Evolutionary conservation across 2,113 vertebrate species (phyloP).

Genomic region (Cyprinus carpio): DNA sequence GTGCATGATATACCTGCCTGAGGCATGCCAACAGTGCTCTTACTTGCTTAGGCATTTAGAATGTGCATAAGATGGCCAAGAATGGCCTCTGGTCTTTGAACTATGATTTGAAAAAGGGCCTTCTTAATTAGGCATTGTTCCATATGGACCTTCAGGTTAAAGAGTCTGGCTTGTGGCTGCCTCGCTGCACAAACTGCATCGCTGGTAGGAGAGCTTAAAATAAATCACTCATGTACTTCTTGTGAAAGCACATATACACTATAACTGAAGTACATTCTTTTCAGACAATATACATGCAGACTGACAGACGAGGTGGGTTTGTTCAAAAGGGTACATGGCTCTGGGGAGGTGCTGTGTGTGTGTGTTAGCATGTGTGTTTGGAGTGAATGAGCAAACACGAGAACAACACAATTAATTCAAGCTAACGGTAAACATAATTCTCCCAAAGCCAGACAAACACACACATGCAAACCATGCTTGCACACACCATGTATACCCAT

Average conservation of each 20-base stretch:
- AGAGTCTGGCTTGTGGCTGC: slow-evolving; percentile 1
- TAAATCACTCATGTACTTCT: not conserved
- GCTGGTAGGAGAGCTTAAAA: not conserved
- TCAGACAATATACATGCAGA: not conserved
- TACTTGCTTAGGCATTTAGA: not conserved
- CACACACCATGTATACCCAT: slow-evolving; percentile 25
- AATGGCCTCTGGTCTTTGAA: not conserved
- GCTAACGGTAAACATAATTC: slow-evolving; percentile 20
- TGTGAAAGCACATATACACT: not conserved
- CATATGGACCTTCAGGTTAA: slow-evolving; percentile 22
- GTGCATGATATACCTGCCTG: not conserved
- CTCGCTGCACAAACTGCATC: not conserved
- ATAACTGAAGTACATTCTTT: not conserved
- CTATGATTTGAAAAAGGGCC: slow-evolving; percentile 28
- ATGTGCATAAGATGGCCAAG: slow-evolving; percentile 10
- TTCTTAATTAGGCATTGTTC: slow-evolving; percentile 8
- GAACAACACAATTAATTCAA: slow-evolving; percentile 30
- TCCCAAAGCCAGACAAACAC: slow-evolving; percentile 26
- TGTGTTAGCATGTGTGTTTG: slow-evolving; percentile 23
- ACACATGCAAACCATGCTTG: slow-evolving; percentile 12
- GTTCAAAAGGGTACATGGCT: slow-evolving; percentile 30
- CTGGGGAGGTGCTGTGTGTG: slow-evolving; percentile 46
- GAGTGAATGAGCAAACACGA: slow-evolving; percentile 29
- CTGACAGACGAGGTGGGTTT: slow-evolving; percentile 25
- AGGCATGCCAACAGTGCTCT: not conserved